Conservation (phyloP, 2,888 invertebrate genomes). For the Apamea monoglypha region DNA sequence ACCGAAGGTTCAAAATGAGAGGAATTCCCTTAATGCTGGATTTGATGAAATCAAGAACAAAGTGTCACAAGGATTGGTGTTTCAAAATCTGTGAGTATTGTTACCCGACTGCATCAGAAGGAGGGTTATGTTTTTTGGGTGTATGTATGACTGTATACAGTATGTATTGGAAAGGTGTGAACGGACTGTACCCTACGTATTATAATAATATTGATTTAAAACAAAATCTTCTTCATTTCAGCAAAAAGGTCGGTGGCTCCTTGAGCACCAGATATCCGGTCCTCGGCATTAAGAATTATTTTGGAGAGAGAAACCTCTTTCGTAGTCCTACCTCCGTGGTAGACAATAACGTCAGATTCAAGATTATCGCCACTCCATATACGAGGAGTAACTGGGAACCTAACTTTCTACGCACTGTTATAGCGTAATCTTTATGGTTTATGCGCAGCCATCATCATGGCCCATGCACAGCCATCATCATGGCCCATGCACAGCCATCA, state of each 20-base stretch:
- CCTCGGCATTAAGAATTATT: conserved; percentile 49
- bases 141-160: not conserved
- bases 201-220: not conserved
- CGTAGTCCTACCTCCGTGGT: conserved; percentile 47
- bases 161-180: not conserved
- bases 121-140: not conserved
- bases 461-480: not conserved
- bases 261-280: conserved; percentile 51
- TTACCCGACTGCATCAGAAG: not conserved
- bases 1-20: conserved; percentile 57
- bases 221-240: conserved; percentile 27
- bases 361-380: conserved; percentile 59
- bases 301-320: conserved; percentile 61
- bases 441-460: not conserved
- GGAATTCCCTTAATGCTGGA: conserved; percentile 57
- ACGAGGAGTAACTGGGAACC: conserved; percentile 16
- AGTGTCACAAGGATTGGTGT: conserved; percentile 23
- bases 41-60: conserved; percentile 30
- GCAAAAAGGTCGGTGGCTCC: conserved; percentile 52
- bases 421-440: not conserved
- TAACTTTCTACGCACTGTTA: not conserved
- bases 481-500: not conserved
- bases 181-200: not conserved
- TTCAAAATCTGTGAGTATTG: conserved; percentile 32
- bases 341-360: conserved; percentile 61